These are phyloP conservation scores for Tachuris rubrigastra DNA, from an alignment of 2,113 vertebrate species.

Conservation along the genomic window DNA sequence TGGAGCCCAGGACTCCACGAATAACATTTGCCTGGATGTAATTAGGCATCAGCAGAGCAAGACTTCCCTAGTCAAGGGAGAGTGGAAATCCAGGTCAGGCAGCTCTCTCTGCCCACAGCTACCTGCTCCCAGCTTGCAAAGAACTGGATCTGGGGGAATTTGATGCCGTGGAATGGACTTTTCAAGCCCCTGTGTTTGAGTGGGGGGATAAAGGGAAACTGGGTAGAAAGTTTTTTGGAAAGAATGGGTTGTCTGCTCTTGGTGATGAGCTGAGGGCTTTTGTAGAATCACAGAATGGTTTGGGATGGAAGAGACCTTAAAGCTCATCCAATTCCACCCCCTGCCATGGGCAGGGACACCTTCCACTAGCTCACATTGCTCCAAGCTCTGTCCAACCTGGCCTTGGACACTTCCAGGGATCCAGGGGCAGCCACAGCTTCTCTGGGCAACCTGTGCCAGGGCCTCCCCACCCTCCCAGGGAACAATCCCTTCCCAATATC, in stretches of 20 bases:
- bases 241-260: neutral
- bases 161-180: rapidly evolving
- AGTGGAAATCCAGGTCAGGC: constrained; percentile 48
- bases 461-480: rapidly evolving
- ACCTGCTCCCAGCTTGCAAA: neutral
- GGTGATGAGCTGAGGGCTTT: neutral
- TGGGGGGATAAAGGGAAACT: neutral
- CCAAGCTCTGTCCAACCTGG: too few relatives aligned
- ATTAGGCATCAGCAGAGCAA: constrained; percentile 12
- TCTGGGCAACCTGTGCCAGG: neutral
- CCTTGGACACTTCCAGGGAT: neutral
- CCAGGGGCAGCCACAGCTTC: neutral
- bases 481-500: neutral
- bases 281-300: neutral
- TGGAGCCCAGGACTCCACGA: neutral
- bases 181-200: neutral
- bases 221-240: neutral
- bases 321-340: rapidly evolving
- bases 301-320: neutral
- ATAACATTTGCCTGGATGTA: neutral
- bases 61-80: neutral
- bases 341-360: neutral
- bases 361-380: neutral
- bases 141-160: neutral
- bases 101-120: neutral